phyloP scores from a whole-genome alignment of 1,140 invertebrate species.

The Hyphantria cunea region DNA sequence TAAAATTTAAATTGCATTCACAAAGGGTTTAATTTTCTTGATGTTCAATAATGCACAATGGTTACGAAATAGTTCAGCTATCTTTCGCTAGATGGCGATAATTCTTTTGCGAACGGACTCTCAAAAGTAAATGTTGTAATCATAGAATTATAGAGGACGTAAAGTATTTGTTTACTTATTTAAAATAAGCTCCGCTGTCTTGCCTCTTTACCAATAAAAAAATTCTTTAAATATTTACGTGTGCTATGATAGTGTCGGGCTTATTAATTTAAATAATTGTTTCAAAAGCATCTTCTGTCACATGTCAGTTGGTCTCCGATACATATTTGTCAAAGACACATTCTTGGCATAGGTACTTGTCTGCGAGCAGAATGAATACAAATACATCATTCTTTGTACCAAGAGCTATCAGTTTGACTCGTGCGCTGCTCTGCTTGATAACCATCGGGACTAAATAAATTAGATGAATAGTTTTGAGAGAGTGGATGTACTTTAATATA shows the following conservation, averaged over 20 bases:
- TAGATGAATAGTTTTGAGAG: constrained; percentile 3
- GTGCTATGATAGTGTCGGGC: neutral
- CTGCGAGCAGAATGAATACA: neutral
- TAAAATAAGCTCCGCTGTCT: too few relatives aligned
- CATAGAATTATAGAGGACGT: too few relatives aligned
- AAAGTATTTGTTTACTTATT: too few relatives aligned
- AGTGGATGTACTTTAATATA: neutral
- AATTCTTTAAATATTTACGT: neutral
- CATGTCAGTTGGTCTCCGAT: constrained; percentile 42
- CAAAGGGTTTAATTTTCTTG: too few relatives aligned
- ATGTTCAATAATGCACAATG: too few relatives aligned
- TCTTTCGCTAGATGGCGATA: too few relatives aligned
- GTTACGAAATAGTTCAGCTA: too few relatives aligned
- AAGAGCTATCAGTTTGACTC: constrained; percentile 28
- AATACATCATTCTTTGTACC: constrained; percentile 24
- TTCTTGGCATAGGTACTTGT: constrained; percentile 29
- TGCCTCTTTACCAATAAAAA: too few relatives aligned
- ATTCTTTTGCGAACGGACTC: too few relatives aligned
- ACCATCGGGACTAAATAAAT: constrained; percentile 20
- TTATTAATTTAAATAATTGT: constrained; percentile 47
- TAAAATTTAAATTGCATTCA: too few relatives aligned
- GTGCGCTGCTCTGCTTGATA: constrained; percentile 15
- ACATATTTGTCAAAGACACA: constrained; percentile 49
- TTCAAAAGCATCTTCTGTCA: constrained; percentile 38
- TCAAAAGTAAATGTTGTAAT: too few relatives aligned